Percentiles rank a stretch among this genome's conserved stretches.
These are phyloP conservation scores for Bungarus multicinctus DNA, from an alignment of 2,113 vertebrate species.

Conservation along the genomic window DNA sequence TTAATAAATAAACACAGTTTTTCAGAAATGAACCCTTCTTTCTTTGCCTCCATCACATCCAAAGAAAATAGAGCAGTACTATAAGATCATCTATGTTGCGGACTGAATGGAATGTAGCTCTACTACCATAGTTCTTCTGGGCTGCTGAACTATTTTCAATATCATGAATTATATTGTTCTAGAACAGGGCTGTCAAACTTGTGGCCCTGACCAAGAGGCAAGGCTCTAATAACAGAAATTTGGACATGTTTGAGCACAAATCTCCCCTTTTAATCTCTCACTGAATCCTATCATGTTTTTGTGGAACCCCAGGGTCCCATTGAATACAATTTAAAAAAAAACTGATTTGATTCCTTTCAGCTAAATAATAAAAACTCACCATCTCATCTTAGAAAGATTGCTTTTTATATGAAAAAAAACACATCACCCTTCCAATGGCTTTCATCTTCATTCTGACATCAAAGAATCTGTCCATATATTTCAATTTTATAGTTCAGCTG, in stretches of 20 bases:
- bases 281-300: not conserved
- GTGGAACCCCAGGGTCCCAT: not conserved
- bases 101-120: not conserved
- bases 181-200: too few species aligned
- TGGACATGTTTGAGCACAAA: not conserved
- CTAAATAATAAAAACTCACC: not conserved
- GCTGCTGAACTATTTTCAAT: not conserved
- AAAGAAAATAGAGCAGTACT: not conserved
- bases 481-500: not conserved
- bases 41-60: not conserved
- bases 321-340: not conserved
- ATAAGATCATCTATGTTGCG: not conserved
- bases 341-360: not conserved
- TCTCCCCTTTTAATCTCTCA: not conserved
- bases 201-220: not conserved
- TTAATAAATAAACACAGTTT: not conserved
- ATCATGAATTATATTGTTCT: not conserved
- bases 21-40: not conserved
- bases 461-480: not conserved
- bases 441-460: not conserved
- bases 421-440: not conserved
- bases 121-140: not conserved
- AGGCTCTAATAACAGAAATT: not conserved
- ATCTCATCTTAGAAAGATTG: not conserved
- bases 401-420: not conserved